Evolutionary conservation across 2,113 vertebrate species (phyloP).

Genomic region (Plotosus lineatus): DNA sequence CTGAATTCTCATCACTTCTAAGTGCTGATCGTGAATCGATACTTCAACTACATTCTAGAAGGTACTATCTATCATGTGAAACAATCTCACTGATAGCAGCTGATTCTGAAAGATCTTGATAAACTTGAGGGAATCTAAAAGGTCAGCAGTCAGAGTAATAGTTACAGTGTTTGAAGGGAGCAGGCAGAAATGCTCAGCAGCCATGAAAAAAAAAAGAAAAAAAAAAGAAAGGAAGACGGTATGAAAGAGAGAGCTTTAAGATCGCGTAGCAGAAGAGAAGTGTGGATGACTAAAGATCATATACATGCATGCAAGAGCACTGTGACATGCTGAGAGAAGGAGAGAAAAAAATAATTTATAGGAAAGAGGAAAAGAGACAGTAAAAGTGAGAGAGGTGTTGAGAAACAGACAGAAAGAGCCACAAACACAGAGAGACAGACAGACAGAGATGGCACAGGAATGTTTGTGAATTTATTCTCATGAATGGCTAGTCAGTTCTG

Average conservation of each 20-base stretch:
- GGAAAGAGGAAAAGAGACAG: constrained; percentile 18
- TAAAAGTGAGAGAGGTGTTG: not conserved
- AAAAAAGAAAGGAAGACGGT: not conserved
- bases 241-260: not conserved
- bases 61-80: not conserved
- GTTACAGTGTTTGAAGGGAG: not conserved
- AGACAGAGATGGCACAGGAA: no score
- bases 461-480: no score
- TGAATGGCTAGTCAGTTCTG: no score
- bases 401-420: constrained; percentile 11
- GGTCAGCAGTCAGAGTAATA: not conserved
- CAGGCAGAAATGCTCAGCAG: not conserved
- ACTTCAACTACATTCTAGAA: not conserved
- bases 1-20: not conserved
- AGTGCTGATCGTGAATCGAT: not conserved
- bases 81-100: not conserved
- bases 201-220: not conserved
- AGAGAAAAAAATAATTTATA: constrained; percentile 7
- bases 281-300: not conserved
- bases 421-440: not conserved
- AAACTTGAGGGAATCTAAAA: constrained; percentile 4
- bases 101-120: not conserved
- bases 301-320: no score
- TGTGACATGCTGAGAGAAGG: not conserved
- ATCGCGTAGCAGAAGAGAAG: not conserved